Conservation (phyloP, 1,140 invertebrate species). For the Elysia chlorotica region DNA sequence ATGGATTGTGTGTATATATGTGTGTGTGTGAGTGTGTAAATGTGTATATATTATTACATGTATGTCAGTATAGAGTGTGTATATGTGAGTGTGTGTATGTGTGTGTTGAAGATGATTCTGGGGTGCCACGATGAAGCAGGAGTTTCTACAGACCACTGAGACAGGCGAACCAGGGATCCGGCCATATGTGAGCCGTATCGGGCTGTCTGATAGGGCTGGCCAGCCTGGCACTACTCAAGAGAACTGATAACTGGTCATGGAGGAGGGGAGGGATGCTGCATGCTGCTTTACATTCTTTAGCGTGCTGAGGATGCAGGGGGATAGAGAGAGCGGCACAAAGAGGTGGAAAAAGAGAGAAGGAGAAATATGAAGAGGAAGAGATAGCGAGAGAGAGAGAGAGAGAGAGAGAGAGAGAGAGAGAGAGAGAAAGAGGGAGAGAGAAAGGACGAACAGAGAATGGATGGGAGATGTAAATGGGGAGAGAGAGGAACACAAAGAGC, state of each 20-base stretch:
- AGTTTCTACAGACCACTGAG: not conserved
- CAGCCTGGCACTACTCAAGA: not conserved
- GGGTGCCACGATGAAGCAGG: not conserved
- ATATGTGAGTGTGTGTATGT: not conserved
- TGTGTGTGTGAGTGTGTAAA: no score
- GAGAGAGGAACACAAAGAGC: not conserved
- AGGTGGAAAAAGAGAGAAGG: not conserved
- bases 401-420: constrained; percentile 6
- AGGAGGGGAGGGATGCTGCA: not conserved
- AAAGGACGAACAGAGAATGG: not conserved
- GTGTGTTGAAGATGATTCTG: not conserved
- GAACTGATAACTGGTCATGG: not conserved
- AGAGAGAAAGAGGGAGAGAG: not conserved
- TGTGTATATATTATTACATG: no score
- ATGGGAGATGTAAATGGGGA: not conserved
- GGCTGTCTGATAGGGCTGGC: not conserved
- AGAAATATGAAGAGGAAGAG: not conserved
- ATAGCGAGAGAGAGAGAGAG: not conserved
- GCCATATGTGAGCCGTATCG: not conserved
- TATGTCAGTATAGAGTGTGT: no score
- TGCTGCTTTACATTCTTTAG: not conserved
- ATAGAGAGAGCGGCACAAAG: not conserved
- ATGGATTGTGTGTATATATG: no score
- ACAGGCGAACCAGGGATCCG: not conserved
- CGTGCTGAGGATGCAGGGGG: no score